Evolutionary conservation across 2,888 invertebrate genomes (phyloP), one percentile per base, ranked within the genome.

Genomic region (Meliscaeva auricollis): DNA sequence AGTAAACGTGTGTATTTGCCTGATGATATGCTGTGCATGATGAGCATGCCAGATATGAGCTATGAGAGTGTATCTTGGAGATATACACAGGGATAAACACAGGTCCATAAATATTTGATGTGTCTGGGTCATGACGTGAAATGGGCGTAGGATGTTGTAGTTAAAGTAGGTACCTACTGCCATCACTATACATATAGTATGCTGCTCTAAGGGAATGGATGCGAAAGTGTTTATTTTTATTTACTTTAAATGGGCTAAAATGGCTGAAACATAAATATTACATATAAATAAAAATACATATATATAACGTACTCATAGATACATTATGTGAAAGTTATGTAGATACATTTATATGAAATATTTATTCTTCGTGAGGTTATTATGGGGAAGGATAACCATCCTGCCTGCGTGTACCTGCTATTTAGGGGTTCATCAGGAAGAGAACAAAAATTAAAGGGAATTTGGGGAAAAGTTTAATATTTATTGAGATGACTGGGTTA

Each of bases 141-240:
- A 66, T 50, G 66, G 66, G 66, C 50, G 66, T 66, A 66, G 66
- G 66, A 64, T 32, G 64, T 46, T 56, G 15, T 60, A 7, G 38
- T 38, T 17, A 13, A 58, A 38, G 58, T 38, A 58, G 26, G 26
- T 38, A 38, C 38, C 38, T 35, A 1, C 35, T 35, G 35, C 1
- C 35, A 9, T 8, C 35, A n/a, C n/a, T n/a, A n/a, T n/a, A n/a
- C n/a, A n/a, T n/a, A n/a, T n/a, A 26, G 1, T 9, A 38, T 9
- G 7, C 38, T 26, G 3, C 4, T 26, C 4, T 26, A 26, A 9
- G 46, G 64, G 13, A 9, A 64, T 72, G 66, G 52, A 60, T 73
- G 52, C 35, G 66, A 82, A 78, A 78, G 78, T 82, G 70, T 60
- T 73, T 73, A 73, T 56, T 78, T 77, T 73, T 77, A 68, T 73